Evolutionary conservation across 2,888 invertebrate genomes (phyloP), one percentile per base, ranked within the genome.

Genomic region (Acrocyrtus sp.): DNA sequence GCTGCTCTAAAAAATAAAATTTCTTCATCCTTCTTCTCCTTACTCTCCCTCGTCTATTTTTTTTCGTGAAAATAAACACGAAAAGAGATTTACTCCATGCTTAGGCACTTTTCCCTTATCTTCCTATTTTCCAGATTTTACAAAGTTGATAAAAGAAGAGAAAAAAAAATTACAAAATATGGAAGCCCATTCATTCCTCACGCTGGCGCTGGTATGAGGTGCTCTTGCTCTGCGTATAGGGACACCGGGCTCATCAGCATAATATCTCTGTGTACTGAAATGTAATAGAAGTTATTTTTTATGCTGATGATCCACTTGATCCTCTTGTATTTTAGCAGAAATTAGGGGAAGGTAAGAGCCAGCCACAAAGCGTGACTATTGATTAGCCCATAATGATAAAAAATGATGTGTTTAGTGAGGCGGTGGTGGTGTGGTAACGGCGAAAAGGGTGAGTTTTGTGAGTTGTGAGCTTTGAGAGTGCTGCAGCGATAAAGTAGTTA

Each of bases 221-320:
- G n/a, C n/a, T n/a, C n/a, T n/a, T n/a, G n/a, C n/a, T n/a, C n/a
- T n/a, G n/a, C n/a, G n/a, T n/a, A n/a, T n/a, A n/a, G n/a, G n/a
- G n/a, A n/a, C n/a, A n/a, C n/a, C n/a, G n/a, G n/a, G n/a, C n/a
- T n/a, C n/a, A n/a, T n/a, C n/a, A n/a, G n/a, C n/a, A n/a, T n/a
- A n/a, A n/a, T n/a, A n/a, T n/a, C n/a, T n/a, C n/a, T n/a, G n/a
- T n/a, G n/a, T n/a, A n/a, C n/a, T n/a, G n/a, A n/a, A n/a, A n/a
- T n/a, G 34, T 34, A 34, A 34, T 34, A 34, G 34, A 34, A 5
- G 12, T 34, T 34, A 34, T 8, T 34, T 5, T 34, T 34, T 34
- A 12, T 5, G 12, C 34, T 34, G 66, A 56, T 66, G 56, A 24
- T 66, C 57, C 34, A 65, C 63, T 65, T 65, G 66, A 66, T 57